phyloP scores from a whole-genome alignment of 2,797 vertebrate species.

The Myoxocephalus aenaeus region DNA sequence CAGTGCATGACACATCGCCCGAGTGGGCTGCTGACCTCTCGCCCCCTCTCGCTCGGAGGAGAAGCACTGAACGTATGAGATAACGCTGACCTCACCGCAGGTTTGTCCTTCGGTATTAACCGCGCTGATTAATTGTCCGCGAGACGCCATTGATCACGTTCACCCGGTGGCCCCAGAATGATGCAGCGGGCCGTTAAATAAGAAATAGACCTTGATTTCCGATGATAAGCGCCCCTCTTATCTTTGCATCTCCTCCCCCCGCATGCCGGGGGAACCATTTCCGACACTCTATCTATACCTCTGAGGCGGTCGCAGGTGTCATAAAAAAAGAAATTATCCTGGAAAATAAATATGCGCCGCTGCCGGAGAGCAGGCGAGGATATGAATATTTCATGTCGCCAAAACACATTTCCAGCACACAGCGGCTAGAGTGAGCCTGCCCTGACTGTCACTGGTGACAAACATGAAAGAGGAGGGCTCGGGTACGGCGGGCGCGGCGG shows the following conservation, averaged over 20 bases:
- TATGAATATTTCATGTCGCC: constrained; percentile 82
- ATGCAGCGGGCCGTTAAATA: constrained; percentile 74
- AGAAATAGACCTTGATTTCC: constrained; percentile 71
- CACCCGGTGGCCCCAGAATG: constrained; percentile 51
- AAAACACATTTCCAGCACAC: constrained; percentile 73
- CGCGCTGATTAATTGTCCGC: constrained; percentile 78
- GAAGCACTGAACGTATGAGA: constrained; percentile 71
- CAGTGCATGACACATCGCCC: constrained; percentile 18
- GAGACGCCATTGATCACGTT: constrained; percentile 74
- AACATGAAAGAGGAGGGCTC: constrained; percentile 76
- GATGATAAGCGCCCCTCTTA: constrained; percentile 64
- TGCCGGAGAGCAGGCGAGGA: constrained; percentile 47
- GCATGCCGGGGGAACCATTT: constrained; percentile 40
- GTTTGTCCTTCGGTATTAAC: constrained; percentile 79
- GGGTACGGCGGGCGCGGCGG: constrained; percentile 41
- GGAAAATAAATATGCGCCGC: constrained; percentile 62
- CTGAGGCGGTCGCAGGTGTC: constrained; percentile 47
- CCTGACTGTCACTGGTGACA: constrained; percentile 67
- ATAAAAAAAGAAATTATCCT: constrained; percentile 35
- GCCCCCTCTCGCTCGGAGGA: constrained; percentile 48
- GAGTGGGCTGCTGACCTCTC: constrained; percentile 34
- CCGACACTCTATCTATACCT: constrained; percentile 12
- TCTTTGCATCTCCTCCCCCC: constrained; percentile 41
- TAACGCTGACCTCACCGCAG: constrained; percentile 76
- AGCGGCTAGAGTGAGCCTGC: constrained; percentile 53